Base-by-base conservation (phyloP, 2,113 vertebrate genomes). In the Corythornis vintsioides region DNA sequence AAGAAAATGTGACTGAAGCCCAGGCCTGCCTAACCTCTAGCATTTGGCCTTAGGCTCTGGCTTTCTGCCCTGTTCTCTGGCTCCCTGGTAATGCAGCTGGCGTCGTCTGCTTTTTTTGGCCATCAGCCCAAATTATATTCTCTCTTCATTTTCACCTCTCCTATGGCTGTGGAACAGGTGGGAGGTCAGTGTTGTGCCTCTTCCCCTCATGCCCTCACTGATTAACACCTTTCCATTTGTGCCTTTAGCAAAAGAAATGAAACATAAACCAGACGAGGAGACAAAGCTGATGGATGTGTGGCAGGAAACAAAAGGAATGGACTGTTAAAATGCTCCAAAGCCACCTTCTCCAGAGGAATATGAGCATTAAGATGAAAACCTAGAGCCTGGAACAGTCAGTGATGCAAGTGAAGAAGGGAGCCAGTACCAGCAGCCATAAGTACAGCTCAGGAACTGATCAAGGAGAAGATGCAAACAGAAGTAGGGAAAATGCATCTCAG, bases 81-180 rank as follows among this genome's bases (percentile, higher is more conserved):
- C 52, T 86, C 48, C 31, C 20, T 71, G 20, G 29, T n/a, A 83
- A 69, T 25, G 38, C 71, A 92, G 63, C 42, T 12, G 4, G 47
- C 3, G 0, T 73, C 3, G 16, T 43, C 72, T 71, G 64, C 33
- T 79, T 71, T 47, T 38, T 17, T 21, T 91, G 85, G 67, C 38
- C n/a, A 76, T 38, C 31, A 24, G 64, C 83, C 72, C 38, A n/a
- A 77, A 91, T 52, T 48, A 77, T 56, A 65, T 92, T 82, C 53
- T 86, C 38, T 93, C 73, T 81, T 93, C 43, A 60, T 90, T 94
- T 80, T 66, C 72, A 80, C 72, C 35, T 80, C 38, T 90, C n/a
- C 14, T 29, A 60, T 14, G 38, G 52, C 33, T 88, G 56, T 45
- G 15, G 52, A 91, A 80, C 25, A 71, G 55, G 78, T 47, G 42